These are phyloP conservation scores for Coelinius sp. DNA, from an alignment of 2,888 invertebrate genomes.

Conservation along the genomic window DNA sequence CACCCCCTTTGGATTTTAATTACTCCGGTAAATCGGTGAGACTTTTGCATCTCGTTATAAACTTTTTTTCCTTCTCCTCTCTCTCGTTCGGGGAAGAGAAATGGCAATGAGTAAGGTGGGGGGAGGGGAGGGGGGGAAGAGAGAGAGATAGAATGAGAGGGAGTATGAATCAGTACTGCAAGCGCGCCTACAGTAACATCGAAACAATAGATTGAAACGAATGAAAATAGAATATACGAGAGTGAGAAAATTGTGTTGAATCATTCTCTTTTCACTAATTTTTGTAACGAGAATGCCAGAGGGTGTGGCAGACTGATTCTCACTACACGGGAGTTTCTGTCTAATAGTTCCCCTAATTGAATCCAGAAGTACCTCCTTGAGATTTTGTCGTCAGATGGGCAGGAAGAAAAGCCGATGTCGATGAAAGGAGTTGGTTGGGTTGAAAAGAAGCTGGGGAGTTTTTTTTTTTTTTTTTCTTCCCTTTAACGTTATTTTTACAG, in stretches of 20 bases:
- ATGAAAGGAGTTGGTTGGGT: conserved; percentile 10
- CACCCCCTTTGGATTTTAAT: conserved; percentile 30
- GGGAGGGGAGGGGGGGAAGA: neutral
- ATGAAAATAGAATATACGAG: neutral
- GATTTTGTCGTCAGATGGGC: conserved; percentile 26
- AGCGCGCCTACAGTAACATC: neutral
- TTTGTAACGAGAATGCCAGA: conserved; percentile 3
- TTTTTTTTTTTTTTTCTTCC: neutral
- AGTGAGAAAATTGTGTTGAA: conserved; percentile 6
- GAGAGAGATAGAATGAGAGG: neutral
- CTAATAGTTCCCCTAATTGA: conserved; percentile 41
- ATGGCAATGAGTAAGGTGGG: conserved; percentile 8
- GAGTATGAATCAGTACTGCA: neutral
- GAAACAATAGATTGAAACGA: conserved; percentile 22
- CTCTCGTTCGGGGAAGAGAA: neutral
- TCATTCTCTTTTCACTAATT: neutral
- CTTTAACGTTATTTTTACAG: neutral
- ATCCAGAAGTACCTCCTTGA: conserved; percentile 30
- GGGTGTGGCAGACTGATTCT: conserved; percentile 28
- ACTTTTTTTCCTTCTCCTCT: conserved; percentile 29
- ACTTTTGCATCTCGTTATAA: conserved; percentile 37
- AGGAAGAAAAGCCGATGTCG: conserved; percentile 14
- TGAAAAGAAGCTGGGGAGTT: neutral
- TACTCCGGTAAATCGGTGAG: conserved; percentile 32
- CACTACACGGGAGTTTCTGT: conserved; percentile 29